Percentiles rank a stretch among this genome's conserved stretches.
Evolutionary conservation across 1,140 invertebrate genomes (phyloP).

Genomic region (Aphaenogaster floridana): DNA sequence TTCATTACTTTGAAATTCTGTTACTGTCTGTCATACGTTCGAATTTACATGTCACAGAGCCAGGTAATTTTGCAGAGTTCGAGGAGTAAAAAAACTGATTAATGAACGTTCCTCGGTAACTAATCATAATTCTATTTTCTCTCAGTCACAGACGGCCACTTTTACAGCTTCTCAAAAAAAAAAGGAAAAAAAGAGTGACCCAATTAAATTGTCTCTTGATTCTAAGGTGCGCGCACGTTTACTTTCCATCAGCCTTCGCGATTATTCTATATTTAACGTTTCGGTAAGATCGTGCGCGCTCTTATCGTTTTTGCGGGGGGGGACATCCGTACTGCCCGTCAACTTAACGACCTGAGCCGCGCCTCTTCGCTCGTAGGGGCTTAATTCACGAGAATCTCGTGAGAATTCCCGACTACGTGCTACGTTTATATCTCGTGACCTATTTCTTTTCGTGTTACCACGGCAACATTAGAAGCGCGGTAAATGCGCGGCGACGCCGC

Average conservation of each 20-base stretch:
- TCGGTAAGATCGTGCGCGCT: slow-evolving; percentile 6
- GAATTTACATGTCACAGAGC: slow-evolving; percentile 21
- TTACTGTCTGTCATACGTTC: slow-evolving; percentile 18
- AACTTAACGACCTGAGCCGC: slow-evolving; percentile 42
- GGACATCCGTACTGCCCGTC: background rate
- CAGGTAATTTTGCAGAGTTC: background rate
- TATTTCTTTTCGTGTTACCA: slow-evolving; percentile 61
- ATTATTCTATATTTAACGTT: slow-evolving; percentile 54
- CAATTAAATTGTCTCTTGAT: slow-evolving; percentile 35
- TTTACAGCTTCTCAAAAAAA: background rate
- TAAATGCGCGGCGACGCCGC: background rate
- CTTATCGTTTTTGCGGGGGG: slow-evolving; percentile 2
- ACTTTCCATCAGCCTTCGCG: background rate
- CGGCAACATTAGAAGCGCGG: slow-evolving; percentile 35
- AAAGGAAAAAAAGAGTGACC: background rate
- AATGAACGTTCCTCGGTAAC: background rate
- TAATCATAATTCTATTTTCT: slow-evolving; percentile 25
- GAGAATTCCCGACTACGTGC: slow-evolving; percentile 63
- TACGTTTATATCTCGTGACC: slow-evolving; percentile 65
- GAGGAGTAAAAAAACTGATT: background rate
- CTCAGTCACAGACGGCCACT: background rate
- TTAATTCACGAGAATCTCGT: slow-evolving; percentile 65
- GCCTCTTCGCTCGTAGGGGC: slow-evolving; percentile 29
- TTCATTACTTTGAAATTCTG: slow-evolving; percentile 41
- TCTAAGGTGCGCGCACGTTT: background rate